Base-by-base conservation (phyloP, 1,140 invertebrate species). In the Drosophila ercepeae region DNA sequence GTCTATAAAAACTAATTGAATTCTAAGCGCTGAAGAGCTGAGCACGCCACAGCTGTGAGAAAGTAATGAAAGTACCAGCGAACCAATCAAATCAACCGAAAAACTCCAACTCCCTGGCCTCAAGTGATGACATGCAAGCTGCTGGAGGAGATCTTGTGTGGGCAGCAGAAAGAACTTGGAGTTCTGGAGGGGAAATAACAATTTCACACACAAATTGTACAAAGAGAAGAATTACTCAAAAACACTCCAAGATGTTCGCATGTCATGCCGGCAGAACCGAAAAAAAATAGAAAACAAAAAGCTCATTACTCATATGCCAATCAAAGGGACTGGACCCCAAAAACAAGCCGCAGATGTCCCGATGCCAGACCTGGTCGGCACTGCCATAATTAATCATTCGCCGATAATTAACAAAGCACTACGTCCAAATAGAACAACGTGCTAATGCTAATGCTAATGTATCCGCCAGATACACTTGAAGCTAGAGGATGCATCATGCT, bases 1-100 rank as follows among this genome's bases (percentile, higher is more conserved):
- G 82, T 88, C 82, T 88, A 88, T 88, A 88, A 88, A 86, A 88
- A 88, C 82, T 88, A 88, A 88, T 88, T 88, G 82, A 88, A 88
- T 88, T 89, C 82, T 88, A 88, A 88, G 82, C 82, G 82, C 78
- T 78, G 72, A 88, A 88, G 82, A 82, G 82, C 78, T 78, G 72
- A 54, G 69, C 82, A 88, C 82, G 82, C 65, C 60, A 73, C 81
- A 76, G 72, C 81, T 86, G 81, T 86, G 81, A 77, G 81, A 86
- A 86, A 76, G 82, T 70, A 69, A 73, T 61, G 63, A 86, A 86
- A 88, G 77, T 74, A 65, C 50, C 52, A 34, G 55, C 57, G 48
- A 45, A 41, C 65, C 48, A 59, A 59, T 70, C 58, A 53, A 67
- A 68, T 44, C 54, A 64, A 21, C 34, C 60, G 45, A 70, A 65